Base-by-base conservation (phyloP, 2,797 vertebrate genomes). In the Sarcophilus harrisii region DNA sequence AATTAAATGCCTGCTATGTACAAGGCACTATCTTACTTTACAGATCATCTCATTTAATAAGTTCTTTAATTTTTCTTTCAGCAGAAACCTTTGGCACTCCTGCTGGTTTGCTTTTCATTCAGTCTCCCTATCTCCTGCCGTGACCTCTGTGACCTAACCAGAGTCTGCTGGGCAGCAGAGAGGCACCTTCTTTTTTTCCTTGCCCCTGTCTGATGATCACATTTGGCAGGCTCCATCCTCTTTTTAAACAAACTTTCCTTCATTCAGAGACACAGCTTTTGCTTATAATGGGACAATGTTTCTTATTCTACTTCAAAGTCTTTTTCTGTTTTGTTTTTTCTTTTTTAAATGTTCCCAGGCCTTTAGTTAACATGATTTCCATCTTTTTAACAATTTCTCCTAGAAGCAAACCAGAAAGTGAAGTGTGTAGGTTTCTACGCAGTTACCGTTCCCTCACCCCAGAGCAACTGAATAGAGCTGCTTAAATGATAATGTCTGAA, bases 401-500 rank as follows among this genome's bases (percentile, higher is more conserved):
- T 90, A 54, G 54, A 90, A 21, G 13, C 29, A 54, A 90, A 54
- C 90, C 54, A 54, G 49, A 57, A 90, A 90, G 90, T 90, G 90
- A 90, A 90, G 90, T 90, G 32, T 30, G 90, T n/a, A 90, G 52
- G 30, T 55, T 90, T 90, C 32, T 14, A 87, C 1, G 73, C 45
- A 45, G 73, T 87, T 87, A 87, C 73, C 73, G 45, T 87, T 49
- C 73, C 73, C 38, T 87, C 73, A 87, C 73, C 73, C 73, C 73
- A 87, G 73, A 87, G 73, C 73, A 49, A 24, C 38, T 87, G 90
- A 54, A 54, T 90, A 90, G 55, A 57, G 57, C 90, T 54, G 30
- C 90, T 54, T 90, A 55, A 90, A 90, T 90, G 90, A 90, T 57
- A 90, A 90, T 90, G 55, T 57, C 90, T 90, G 90, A 90, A 32